phyloP scores from a whole-genome alignment of 2,113 vertebrate species.

The Pelvicachromis taeniatus region DNA sequence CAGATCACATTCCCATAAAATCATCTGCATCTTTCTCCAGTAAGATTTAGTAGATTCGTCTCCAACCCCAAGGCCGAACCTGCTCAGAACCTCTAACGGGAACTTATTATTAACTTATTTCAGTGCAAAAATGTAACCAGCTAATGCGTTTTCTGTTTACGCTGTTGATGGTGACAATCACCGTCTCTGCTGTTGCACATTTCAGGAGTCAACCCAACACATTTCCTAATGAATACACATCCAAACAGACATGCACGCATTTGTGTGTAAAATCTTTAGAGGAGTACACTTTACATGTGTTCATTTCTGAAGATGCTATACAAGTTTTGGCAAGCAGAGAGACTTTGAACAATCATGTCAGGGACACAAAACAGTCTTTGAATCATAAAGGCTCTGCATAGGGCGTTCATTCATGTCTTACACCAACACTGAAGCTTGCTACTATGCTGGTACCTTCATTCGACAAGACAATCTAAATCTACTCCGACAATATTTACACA shows the following conservation, averaged over 20 bases:
- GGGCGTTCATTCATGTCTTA: constrained; percentile 30
- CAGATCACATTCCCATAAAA: background rate
- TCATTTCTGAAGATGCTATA: no score
- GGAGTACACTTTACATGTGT: background rate
- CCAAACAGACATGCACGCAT: background rate
- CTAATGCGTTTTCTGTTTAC: background rate
- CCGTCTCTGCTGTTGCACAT: no score
- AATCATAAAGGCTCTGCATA: constrained; percentile 9
- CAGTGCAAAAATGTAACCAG: no score
- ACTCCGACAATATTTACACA: constrained; percentile 54
- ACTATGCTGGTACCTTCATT: constrained; percentile 61
- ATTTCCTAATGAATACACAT: background rate
- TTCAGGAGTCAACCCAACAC: background rate
- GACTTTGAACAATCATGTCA: constrained; percentile 40
- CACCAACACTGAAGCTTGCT: constrained; percentile 14
- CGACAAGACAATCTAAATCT: constrained; percentile 43
- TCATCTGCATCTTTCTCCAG: background rate
- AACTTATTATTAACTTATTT: no score
- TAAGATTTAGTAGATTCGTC: fast-evolving
- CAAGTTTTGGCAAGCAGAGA: constrained; percentile 33
- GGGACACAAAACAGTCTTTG: constrained; percentile 38
- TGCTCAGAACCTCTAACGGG: background rate
- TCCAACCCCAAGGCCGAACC: background rate
- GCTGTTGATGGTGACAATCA: background rate
- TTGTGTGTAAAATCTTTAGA: background rate